A percentile compares a stretch with the other conserved stretches of the same genome.
phyloP scores from a whole-genome alignment of 2,888 invertebrate genomes.

The Limnephilus rhombicus region DNA sequence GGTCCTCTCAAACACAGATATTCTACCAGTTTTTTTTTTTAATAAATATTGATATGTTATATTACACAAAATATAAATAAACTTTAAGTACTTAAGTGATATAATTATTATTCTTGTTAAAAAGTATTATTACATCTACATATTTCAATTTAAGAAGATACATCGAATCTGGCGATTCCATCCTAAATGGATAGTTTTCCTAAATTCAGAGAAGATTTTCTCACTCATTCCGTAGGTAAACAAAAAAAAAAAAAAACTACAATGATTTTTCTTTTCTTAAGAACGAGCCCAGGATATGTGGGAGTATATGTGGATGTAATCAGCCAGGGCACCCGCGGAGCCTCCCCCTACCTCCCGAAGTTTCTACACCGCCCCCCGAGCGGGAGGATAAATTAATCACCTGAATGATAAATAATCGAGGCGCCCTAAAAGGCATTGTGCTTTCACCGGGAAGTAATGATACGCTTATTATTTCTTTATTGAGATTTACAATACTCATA shows the following conservation, averaged over 20 bases:
- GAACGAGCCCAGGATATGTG: neutral
- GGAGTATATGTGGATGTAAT: neutral
- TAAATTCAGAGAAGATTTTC: neutral
- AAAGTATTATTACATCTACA: too few species aligned
- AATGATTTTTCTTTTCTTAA: neutral
- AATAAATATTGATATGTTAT: too few species aligned
- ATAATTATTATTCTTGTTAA: too few species aligned
- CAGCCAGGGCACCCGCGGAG: neutral
- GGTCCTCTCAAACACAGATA: too few species aligned
- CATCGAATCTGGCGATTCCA: too few species aligned
- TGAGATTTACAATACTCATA: slow-evolving; percentile 59
- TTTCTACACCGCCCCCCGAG: neutral
- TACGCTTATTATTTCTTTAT: slow-evolving; percentile 60
- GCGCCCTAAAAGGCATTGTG: slow-evolving; percentile 59
- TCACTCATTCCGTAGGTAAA: neutral
- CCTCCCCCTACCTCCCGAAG: neutral
- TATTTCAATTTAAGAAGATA: too few species aligned
- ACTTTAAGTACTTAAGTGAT: too few species aligned
- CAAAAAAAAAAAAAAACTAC: neutral
- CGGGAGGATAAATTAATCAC: slow-evolving; percentile 55
- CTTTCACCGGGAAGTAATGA: slow-evolving; percentile 59
- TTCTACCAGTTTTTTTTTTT: too few species aligned
- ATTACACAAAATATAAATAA: too few species aligned
- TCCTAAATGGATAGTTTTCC: too few species aligned
- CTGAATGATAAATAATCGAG: slow-evolving; percentile 64